Conservation (phyloP, 1,140 invertebrate genomes). For the Halesus radiatus region DNA sequence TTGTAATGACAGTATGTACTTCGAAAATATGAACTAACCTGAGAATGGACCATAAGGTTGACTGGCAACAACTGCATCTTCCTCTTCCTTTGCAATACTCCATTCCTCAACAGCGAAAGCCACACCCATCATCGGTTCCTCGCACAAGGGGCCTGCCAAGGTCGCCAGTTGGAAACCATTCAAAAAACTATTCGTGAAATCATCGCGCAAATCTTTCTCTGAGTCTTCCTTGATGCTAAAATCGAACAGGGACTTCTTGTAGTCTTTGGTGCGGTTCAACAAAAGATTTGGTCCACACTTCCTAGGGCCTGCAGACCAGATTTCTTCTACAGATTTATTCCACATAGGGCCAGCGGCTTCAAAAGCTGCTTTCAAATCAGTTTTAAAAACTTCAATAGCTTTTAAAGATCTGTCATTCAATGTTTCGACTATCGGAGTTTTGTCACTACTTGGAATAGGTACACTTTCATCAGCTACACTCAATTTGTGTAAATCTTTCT, state of each 20-base stretch:
- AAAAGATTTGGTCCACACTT: slow-evolving; percentile 92
- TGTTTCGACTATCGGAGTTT: neutral
- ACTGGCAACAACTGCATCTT: slow-evolving; percentile 61
- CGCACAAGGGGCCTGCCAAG: slow-evolving; percentile 90
- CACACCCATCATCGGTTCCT: slow-evolving; percentile 96
- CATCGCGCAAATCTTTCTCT: slow-evolving; percentile 68
- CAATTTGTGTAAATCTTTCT: slow-evolving; percentile 7
- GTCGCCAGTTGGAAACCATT: slow-evolving; percentile 96
- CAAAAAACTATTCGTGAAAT: slow-evolving; percentile 86
- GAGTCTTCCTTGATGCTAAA: slow-evolving; percentile 61
- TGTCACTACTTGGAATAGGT: neutral
- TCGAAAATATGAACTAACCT: slow-evolving; percentile 61
- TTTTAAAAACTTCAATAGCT: slow-evolving; percentile 74
- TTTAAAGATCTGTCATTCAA: slow-evolving; percentile 69
- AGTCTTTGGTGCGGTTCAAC: slow-evolving; percentile 80
- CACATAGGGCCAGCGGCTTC: slow-evolving; percentile 72
- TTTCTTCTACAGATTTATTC: slow-evolving; percentile 76
- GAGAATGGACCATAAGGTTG: slow-evolving; percentile 72
- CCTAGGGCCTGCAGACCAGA: slow-evolving; percentile 93
- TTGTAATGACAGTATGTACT: no score
- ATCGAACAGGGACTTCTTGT: slow-evolving; percentile 66
- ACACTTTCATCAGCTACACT: neutral
- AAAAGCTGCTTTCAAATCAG: slow-evolving; percentile 76
- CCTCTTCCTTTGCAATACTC: slow-evolving; percentile 70
- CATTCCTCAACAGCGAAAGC: slow-evolving; percentile 91